Evolutionary conservation across 2,113 vertebrate species (phyloP).

Genomic region (Ctenomys sociabilis): DNA sequence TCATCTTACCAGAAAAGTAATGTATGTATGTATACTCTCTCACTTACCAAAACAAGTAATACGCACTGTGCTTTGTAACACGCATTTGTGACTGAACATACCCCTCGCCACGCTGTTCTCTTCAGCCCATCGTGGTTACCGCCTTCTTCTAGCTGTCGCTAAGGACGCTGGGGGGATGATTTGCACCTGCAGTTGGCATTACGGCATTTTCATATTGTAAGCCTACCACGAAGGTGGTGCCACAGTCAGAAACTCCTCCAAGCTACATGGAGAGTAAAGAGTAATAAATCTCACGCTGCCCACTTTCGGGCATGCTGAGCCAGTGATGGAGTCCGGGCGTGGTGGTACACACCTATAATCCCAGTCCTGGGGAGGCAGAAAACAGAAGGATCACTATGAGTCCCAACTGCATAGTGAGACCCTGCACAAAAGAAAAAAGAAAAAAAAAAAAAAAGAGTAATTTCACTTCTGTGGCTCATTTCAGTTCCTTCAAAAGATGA

Average conservation of each 20-base stretch:
- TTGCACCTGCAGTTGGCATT: not conserved
- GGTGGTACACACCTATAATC: too few species aligned
- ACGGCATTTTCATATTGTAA: not conserved
- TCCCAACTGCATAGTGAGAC: too few species aligned
- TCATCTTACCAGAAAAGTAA: not conserved
- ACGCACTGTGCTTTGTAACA: not conserved
- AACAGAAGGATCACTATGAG: too few species aligned
- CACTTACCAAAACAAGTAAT: conserved; percentile 11
- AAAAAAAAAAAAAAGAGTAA: too few species aligned
- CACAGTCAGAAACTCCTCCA: not conserved
- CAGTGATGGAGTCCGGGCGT: too few species aligned
- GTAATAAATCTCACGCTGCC: too few species aligned
- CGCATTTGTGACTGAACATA: not conserved
- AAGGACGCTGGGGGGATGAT: not conserved
- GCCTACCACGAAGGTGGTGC: not conserved
- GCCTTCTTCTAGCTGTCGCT: not conserved
- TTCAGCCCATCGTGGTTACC: not conserved
- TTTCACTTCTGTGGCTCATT: not conserved
- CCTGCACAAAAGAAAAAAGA: too few species aligned
- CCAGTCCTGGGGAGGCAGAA: too few species aligned
- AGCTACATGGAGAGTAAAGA: not conserved
- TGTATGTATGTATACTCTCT: not conserved
- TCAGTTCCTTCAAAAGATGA: conserved; percentile 15
- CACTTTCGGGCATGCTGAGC: too few species aligned
- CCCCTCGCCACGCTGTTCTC: not conserved